Base-by-base conservation (phyloP, 2,888 invertebrate genomes). In the Epirrhoe tristata region DNA sequence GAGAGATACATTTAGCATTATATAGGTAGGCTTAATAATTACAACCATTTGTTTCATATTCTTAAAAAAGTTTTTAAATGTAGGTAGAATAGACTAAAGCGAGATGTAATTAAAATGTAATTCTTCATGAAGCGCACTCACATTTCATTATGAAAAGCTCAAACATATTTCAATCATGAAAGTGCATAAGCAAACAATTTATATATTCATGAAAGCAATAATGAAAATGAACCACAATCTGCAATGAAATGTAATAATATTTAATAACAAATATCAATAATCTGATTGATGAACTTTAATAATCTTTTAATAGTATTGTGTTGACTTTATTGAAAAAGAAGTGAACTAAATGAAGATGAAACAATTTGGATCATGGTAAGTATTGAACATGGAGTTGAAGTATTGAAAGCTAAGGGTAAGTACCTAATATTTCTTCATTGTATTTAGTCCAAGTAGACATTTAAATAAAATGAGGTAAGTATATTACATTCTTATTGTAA, bases 101-200 rank as follows among this genome's bases (percentile, higher is more conserved):
- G 1, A 34, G 6, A 34, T 7, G 7, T 4, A 34, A 34, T 7
- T 34, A 5, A 34, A 34, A 7, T 7, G 1, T 34, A 7, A 34
- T 34, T 34, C 6, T 12, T 43, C 39, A 43, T 43, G 12, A 43
- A 43, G 39, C 39, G 2, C 12, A 43, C 39, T 39, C 14, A 46
- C n/a, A 24, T 43, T 57, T 5, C 24, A 63, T 72, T 73, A 75
- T 75, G 71, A 74, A 77, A 74, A 73, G 67, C 70, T 71, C 72
- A 78, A 77, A 78, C 76, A 77, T 72, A 76, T 77, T 79, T 79
- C 72, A 78, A 79, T 81, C 77, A 80, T 74, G 79, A 75, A 76
- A 79, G 74, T 80, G 78, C 72, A 80, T 79, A 81, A 74, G 76
- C 77, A 80, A 79, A 81, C 74, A 67, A 36, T 84, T 83, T 77